A percentile compares a stretch with the other conserved stretches of the same genome.
phyloP scores from a whole-genome alignment of 1,140 invertebrate species.

The Pseudomyrmex cubaensis region DNA sequence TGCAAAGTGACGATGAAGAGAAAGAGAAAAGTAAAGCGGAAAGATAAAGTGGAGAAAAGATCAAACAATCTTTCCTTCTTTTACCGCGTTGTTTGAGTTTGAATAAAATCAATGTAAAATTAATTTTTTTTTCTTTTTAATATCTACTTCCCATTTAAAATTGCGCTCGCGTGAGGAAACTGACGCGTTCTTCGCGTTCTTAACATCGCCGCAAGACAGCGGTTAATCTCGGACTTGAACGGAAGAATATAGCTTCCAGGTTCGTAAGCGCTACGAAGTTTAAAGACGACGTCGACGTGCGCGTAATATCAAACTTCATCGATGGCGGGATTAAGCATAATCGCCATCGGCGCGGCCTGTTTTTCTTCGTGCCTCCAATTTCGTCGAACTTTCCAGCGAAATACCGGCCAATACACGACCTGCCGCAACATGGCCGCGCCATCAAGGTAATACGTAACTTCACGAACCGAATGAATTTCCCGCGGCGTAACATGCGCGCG shows the following conservation, averaged over 20 bases:
- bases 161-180: not conserved
- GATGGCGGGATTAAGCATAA: conserved; percentile 49
- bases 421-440: conserved; percentile 1
- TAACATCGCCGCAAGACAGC: conserved; percentile 44
- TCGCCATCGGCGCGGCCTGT: conserved; percentile 39
- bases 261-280: conserved; percentile 40
- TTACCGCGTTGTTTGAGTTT: not conserved
- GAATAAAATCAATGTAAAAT: not conserved
- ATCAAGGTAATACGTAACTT: conserved; percentile 34
- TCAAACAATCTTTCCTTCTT: not conserved
- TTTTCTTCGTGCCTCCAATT: conserved; percentile 35
- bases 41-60: not conserved
- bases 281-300: conserved; percentile 50
- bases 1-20: not conserved
- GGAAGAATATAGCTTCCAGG: conserved; percentile 42
- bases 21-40: not conserved
- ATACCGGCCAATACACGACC: conserved; percentile 1
- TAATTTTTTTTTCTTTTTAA: not conserved
- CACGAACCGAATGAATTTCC: conserved; percentile 31
- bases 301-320: conserved; percentile 61
- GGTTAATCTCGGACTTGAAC: conserved; percentile 53
- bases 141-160: not conserved
- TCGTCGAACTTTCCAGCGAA: conserved; percentile 41
- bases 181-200: conserved; percentile 36
- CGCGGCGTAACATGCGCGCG: not conserved